Percentiles rank a stretch among this genome's conserved stretches.
Evolutionary conservation across 2,888 invertebrate genomes (phyloP).

Genomic region (Drosophila anomalata): DNA sequence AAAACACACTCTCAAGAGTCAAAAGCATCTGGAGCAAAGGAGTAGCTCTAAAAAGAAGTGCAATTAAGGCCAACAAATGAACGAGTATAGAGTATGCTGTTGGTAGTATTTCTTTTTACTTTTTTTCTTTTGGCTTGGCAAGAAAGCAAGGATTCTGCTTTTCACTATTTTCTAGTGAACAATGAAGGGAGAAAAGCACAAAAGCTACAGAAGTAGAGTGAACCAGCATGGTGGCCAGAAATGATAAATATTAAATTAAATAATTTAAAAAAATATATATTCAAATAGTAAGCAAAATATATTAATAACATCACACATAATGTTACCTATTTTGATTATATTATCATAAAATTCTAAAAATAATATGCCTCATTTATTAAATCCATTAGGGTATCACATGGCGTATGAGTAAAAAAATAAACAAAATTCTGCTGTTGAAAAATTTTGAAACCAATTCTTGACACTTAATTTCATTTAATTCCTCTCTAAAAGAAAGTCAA

Average conservation of each 20-base stretch:
- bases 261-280: not conserved
- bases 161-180: conserved; percentile 4
- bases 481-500: not conserved
- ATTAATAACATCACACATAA: not conserved
- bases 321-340: no score
- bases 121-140: conserved; percentile 15
- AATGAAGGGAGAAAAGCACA: conserved; percentile 12
- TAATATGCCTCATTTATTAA: not conserved
- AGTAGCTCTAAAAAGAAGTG: conserved; percentile 33
- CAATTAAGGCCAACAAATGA: conserved; percentile 56
- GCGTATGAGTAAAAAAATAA: not conserved
- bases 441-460: not conserved
- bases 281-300: not conserved
- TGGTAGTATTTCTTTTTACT: not conserved
- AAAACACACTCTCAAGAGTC: conserved; percentile 6
- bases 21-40: conserved; percentile 18
- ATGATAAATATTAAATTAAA: not conserved
- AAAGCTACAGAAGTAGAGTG: conserved; percentile 3
- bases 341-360: not conserved
- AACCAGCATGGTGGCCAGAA: not conserved
- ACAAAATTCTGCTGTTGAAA: not conserved
- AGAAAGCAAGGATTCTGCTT: conserved; percentile 1
- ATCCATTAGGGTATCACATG: not conserved
- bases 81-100: conserved; percentile 11
- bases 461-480: not conserved